Percentiles rank a stretch among this genome's conserved stretches.
Evolutionary conservation across 2,888 invertebrate species (phyloP).

Genomic region (Parnassius apollo): DNA sequence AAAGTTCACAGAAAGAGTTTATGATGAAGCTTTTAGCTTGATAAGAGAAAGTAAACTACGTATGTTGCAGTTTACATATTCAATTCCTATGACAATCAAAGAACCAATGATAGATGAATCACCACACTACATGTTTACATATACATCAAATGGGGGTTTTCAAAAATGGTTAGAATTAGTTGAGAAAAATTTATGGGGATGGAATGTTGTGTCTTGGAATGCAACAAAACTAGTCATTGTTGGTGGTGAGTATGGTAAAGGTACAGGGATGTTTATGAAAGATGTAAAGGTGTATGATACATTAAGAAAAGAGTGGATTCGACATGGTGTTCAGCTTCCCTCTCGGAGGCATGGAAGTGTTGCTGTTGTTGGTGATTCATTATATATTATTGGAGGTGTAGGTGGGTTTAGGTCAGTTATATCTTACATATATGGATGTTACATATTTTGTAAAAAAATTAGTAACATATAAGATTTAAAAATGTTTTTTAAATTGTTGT

Average conservation of each 20-base stretch:
- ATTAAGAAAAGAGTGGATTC: slow-evolving; percentile 55
- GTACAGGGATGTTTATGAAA: slow-evolving; percentile 58
- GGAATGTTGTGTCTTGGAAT: slow-evolving; percentile 64
- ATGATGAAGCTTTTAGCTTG: slow-evolving; percentile 50
- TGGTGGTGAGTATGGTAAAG: slow-evolving; percentile 64
- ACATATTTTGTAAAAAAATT: background rate
- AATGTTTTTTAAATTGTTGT: too few species aligned
- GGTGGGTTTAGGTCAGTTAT: slow-evolving; percentile 68
- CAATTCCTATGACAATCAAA: slow-evolving; percentile 53
- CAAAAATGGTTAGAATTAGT: slow-evolving; percentile 60
- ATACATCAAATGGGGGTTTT: slow-evolving; percentile 47
- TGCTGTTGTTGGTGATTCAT: slow-evolving; percentile 49
- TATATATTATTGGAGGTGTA: slow-evolving; percentile 66
- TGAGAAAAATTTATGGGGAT: slow-evolving; percentile 68
- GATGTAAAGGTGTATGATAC: slow-evolving; percentile 65
- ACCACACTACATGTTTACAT: slow-evolving; percentile 55
- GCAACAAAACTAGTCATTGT: slow-evolving; percentile 57
- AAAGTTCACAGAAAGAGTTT: slow-evolving; percentile 57
- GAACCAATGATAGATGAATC: slow-evolving; percentile 42
- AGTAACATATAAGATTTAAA: too few species aligned
- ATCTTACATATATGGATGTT: slow-evolving; percentile 3
- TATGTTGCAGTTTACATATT: slow-evolving; percentile 43
- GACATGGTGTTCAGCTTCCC: slow-evolving; percentile 59
- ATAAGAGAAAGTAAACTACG: slow-evolving; percentile 48
- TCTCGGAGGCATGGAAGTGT: slow-evolving; percentile 59